Evolutionary conservation across 1,140 invertebrate species (phyloP), one percentile per base, ranked within the genome.

Genomic region (Anoplolepis gracilipes): DNA sequence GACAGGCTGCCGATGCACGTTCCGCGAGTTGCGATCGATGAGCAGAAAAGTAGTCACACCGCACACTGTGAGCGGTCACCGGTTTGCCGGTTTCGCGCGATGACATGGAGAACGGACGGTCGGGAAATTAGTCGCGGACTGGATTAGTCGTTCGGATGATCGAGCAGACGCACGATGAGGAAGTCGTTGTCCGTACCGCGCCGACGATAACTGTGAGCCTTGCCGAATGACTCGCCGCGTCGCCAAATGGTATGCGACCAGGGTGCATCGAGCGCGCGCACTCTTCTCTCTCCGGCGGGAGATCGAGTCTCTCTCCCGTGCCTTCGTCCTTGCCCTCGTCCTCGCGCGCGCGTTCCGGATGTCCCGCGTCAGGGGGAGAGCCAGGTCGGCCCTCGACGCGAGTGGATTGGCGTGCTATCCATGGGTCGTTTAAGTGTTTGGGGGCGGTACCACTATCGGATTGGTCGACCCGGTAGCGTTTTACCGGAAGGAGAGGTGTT

Each of bases 381-480:
- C 72, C 78, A 67, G 85, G 75, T 90, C 72, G 78, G 53, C 55
- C 57, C 57, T 16, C 30, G 67, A 55, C 49, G 84, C 67, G 62
- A 78, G 85, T 87, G 59, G 88, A 86, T 85, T 84, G 86, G 85
- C 84, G 85, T 69, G 33, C 64, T 30, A 59, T 85, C 61, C 72
- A 79, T 90, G 84, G 90, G 86, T 30, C 53, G 90, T 72, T 25
- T 77, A 73, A 64, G 42, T 65, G 25, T 8, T 39, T 42, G 73
- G 65, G 78, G 86, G 89, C 88, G 86, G 86, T 88, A 85, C 91
- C 82, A 46, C 11, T 25, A 3, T 46, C 53, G 79, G 85, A 93
- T 94, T 94, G 93, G 94, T 86, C 86, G 77, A 72, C 36, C n/a
- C 13, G 49, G 67, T 85, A 84, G 82, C 87, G 90, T 90, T 92